These are phyloP conservation scores for Athalia circularis DNA, from an alignment of 2,888 invertebrate genomes.

Conservation along the genomic window DNA sequence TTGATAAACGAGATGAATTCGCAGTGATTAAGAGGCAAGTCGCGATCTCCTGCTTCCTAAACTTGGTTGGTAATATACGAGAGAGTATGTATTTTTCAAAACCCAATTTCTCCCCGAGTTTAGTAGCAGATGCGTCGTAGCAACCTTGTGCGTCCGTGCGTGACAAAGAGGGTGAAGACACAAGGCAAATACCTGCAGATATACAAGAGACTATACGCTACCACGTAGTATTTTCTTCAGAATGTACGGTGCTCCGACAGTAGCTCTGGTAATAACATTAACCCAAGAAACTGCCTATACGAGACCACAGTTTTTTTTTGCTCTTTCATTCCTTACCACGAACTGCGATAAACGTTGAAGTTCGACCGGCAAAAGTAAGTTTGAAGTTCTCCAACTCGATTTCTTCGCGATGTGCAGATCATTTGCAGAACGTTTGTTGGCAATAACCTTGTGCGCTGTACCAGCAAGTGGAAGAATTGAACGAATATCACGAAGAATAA, in stretches of 20 bases:
- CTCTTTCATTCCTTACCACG: background rate
- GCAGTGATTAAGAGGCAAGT: conserved; percentile 21
- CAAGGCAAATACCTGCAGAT: background rate
- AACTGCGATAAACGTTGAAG: conserved; percentile 10
- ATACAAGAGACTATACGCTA: background rate
- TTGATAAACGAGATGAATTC: conserved; percentile 19
- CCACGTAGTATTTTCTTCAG: conserved; percentile 6
- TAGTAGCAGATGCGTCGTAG: background rate
- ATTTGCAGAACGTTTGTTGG: conserved; percentile 16
- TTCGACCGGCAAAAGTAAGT: background rate
- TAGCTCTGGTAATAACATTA: background rate
- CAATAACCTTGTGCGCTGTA: background rate
- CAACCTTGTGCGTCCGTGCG: conserved; percentile 11
- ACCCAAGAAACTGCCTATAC: background rate
- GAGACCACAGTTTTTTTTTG: background rate
- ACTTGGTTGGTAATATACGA: background rate
- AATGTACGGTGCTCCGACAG: background rate
- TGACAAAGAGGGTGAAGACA: conserved; percentile 24
- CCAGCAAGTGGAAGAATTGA: background rate
- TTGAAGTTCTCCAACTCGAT: background rate
- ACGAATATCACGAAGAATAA: conserved; percentile 17
- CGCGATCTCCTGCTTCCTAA: background rate
- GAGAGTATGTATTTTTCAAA: conserved; percentile 4
- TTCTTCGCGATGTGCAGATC: background rate
- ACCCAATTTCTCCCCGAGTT: background rate